Base-by-base conservation (phyloP, 2,888 invertebrate species). In the Dolichopus griseipennis region DNA sequence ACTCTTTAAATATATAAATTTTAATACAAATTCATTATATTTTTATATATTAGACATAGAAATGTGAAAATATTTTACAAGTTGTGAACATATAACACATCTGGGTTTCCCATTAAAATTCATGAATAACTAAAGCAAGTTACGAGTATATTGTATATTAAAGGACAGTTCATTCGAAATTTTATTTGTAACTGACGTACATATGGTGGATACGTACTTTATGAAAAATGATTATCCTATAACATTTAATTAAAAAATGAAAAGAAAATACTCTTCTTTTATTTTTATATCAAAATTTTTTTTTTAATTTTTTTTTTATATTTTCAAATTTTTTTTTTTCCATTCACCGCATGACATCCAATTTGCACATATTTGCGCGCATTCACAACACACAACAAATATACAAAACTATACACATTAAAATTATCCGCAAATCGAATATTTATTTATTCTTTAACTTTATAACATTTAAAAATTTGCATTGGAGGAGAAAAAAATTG, bases 361-460 rank as follows among this genome's bases (percentile, higher is more conserved):
- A 52, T 52, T 52, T 52, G 52, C 52, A 52, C 52, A 52, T 52
- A 52, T 52, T 52, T 52, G 52, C 52, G 52, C 52, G 52, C 52
- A 52, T 52, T 52, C 52, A 52, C 52, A 52, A 52, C 52, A 52
- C 9, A 27, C 27, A 27, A 27, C 27, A 27, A 2, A 27, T n/a
- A n/a, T 27, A 5, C 2, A 27, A 27, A 27, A 27, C 27, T 27
- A n/a, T n/a, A n/a, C 7, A 52, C 52, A 52, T 52, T 52, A 52
- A 52, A 52, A 52, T 52, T 52, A 52, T 15, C 52, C 66, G 67
- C 70, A 70, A 71, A 71, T 71, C 71, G 71, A 71, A 71, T 69
- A 69, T 70, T 71, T 70, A 71, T 70, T 70, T 27, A 27, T 27
- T 27, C 27, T 27, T 27, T 67, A 70, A 68, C 66, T 70, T 52